Base-by-base conservation (phyloP, 2,797 vertebrate genomes). In the Champsocephalus esox region DNA sequence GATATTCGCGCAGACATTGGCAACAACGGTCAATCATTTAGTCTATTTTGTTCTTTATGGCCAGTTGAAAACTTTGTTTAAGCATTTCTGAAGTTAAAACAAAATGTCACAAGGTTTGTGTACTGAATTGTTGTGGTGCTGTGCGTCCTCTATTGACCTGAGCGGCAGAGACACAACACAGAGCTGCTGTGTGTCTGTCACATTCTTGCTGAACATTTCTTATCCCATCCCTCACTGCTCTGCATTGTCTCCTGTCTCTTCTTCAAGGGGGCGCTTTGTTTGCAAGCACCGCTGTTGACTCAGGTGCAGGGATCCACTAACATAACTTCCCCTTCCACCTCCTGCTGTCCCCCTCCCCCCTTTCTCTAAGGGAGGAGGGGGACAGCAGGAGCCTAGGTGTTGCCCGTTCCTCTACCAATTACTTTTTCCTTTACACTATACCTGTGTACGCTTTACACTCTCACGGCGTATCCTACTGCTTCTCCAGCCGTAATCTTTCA, bases 301-400 rank as follows among this genome's bases (percentile, higher is more conserved):
- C 94, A 95, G 94, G 94, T 95, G 94, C 87, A 72, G 84, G 71
- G 85, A 85, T 86, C 75, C 51, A 70, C 74, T 65, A 69, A 90
- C 71, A 92, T 86, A 87, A 91, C 89, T 85, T 88, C 88, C 88
- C 76, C 81, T 77, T 80, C 66, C 70, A 50, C 66, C 56, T 56
- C 75, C 73, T 3, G 5, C 69, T 38, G 48, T 11, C 48, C 61
- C 54, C 64, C 67, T 38, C 59, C 60, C 19, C 68, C 12, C 7
- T 55, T 32, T 50, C 52, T 58, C 60, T 41, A 57, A 44, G 28
- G 1, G 28, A 28, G 28, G 28, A 28, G 28, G 28, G 28, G 28
- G 28, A 28, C 28, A 28, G 38, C 68, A 54, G 57, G 19, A 63
- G 41, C 59, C 64, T 62, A 67, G 17, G 17, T 64, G 52, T 56